Conservation (phyloP, 2,797 vertebrate genomes). For the Scyliorhinus canicula region DNA sequence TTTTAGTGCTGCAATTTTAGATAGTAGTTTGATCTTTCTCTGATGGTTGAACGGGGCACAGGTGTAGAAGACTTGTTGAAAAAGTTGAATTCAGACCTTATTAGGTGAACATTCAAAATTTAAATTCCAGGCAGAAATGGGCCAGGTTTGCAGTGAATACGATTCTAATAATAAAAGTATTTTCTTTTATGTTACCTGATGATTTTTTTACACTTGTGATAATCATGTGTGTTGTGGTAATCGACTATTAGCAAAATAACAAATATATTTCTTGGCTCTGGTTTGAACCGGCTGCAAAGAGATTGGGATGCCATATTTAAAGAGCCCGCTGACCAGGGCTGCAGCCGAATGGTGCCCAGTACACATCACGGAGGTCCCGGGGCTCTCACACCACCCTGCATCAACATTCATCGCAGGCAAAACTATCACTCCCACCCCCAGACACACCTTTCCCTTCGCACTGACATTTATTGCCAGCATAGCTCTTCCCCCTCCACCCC, state of each 20-base stretch:
- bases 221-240: neutral
- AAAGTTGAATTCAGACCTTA: conserved; percentile 21
- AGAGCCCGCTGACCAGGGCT: too few species aligned
- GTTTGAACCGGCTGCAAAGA: too few species aligned
- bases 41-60: neutral
- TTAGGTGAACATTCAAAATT: neutral
- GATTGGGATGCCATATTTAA: too few species aligned
- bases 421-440: too few species aligned
- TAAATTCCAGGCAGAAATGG: neutral
- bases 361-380: too few species aligned
- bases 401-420: too few species aligned
- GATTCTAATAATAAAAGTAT: neutral
- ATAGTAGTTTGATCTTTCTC: neutral
- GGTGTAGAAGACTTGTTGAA: neutral
- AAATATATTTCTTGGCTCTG: neutral
- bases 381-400: too few species aligned
- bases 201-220: neutral
- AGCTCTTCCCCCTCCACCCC: too few species aligned
- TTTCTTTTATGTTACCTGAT: too few species aligned
- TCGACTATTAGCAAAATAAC: neutral
- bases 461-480: too few species aligned
- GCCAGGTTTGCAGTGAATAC: neutral
- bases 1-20: neutral
- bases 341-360: too few species aligned
- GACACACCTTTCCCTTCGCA: too few species aligned